Conservation (phyloP, 2,113 vertebrate genomes). For the Hucho hucho region DNA sequence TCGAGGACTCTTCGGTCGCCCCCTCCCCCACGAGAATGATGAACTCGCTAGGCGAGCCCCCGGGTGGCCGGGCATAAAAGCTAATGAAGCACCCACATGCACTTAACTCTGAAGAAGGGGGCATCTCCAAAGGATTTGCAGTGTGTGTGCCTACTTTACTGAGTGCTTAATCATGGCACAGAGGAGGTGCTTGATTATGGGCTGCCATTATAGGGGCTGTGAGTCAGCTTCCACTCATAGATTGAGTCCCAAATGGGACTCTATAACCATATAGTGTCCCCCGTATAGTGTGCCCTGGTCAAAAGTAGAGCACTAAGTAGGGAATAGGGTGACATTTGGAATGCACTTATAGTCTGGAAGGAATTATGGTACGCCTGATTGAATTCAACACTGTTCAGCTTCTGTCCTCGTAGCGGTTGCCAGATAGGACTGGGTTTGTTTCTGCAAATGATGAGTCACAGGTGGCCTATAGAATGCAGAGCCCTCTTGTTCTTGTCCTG, state of each 20-base stretch:
- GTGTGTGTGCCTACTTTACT: conserved; percentile 65
- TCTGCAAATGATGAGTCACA: background rate
- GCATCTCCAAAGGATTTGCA: conserved; percentile 66
- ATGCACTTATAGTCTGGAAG: conserved; percentile 53
- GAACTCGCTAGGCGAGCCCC: conserved; percentile 47
- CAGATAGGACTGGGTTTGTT: conserved; percentile 5
- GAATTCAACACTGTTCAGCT: conserved; percentile 55
- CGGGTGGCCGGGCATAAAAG: conserved; percentile 49
- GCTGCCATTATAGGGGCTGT: conserved; percentile 67
- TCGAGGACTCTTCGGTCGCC: conserved; percentile 54
- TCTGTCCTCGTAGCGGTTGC: conserved; percentile 42
- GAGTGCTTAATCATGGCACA: conserved; percentile 66
- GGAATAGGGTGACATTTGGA: conserved; percentile 14
- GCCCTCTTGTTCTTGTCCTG: background rate
- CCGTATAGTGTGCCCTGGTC: too few species aligned
- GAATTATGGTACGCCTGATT: conserved; percentile 64
- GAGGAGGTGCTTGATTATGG: conserved; percentile 67
- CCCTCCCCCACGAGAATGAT: conserved; percentile 53
- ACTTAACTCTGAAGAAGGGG: conserved; percentile 68
- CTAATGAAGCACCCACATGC: conserved; percentile 72
- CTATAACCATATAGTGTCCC: too few species aligned
- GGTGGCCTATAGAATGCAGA: background rate
- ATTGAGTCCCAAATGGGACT: too few species aligned
- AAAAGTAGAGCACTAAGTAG: too few species aligned
- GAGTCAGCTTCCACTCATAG: conserved; percentile 59